These are phyloP conservation scores for Eupithecia abbreviata DNA, from an alignment of 2,888 invertebrate species.

Conservation along the genomic window DNA sequence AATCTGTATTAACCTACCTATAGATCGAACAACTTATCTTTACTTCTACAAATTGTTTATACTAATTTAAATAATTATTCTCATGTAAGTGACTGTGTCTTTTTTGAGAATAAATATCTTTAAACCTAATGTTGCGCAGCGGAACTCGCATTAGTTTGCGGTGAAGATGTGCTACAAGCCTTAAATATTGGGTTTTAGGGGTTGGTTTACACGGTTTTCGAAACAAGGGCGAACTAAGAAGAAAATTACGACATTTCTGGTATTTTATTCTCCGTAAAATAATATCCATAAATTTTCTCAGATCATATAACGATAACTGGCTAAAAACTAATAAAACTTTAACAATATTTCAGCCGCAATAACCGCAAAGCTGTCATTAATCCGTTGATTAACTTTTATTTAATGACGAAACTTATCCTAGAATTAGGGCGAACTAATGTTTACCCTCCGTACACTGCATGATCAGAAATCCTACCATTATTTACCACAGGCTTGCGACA, in stretches of 20 bases:
- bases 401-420: slow-evolving; percentile 41
- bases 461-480: slow-evolving; percentile 40
- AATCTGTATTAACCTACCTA: no score
- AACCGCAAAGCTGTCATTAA: slow-evolving; percentile 44
- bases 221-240: no score
- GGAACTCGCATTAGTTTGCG: no score
- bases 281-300: slow-evolving; percentile 9
- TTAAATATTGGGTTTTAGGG: no score
- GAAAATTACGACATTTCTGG: background rate
- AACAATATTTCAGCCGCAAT: slow-evolving; percentile 43
- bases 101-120: no score
- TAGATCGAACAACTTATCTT: no score
- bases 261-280: slow-evolving; percentile 1
- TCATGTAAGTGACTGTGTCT: no score
- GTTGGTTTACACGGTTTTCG: no score
- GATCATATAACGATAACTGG: slow-evolving; percentile 20
- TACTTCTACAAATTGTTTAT: no score
- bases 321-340: slow-evolving; percentile 44
- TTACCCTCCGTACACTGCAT: slow-evolving; percentile 37
- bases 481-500: slow-evolving; percentile 16
- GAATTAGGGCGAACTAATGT: slow-evolving; percentile 36
- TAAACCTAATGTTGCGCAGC: no score
- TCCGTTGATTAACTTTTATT: slow-evolving; percentile 47
- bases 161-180: no score
- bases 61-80: no score